Evolutionary conservation across 2,888 invertebrate genomes (phyloP), one percentile per base, ranked within the genome.

Genomic region (Keiferia lycopersicella): DNA sequence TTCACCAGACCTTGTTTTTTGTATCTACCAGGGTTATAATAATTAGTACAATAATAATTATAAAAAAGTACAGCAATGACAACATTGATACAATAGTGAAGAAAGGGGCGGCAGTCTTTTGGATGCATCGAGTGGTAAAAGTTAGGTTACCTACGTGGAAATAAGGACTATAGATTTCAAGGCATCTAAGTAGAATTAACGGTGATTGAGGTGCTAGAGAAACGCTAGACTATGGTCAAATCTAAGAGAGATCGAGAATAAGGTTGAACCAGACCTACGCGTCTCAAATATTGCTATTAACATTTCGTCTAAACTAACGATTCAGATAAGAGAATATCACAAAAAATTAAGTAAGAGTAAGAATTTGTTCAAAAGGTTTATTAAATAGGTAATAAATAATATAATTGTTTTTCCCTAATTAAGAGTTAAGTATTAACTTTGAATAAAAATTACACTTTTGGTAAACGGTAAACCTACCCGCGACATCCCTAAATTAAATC

Each of bases 71-170:
- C 69, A 69, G 81, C 77, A 82, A 79, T 80, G 80, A 88, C 86
- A 88, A 91, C 91, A 91, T 89, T 90, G 89, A 90, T 87, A 91
- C 91, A 91, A 90, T 91, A 91, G 91, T 91, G 87, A 89, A 88
- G 87, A 88, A 86, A 81, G 87, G 89, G 91, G 90, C 91, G 91
- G 91, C 87, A 90, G 87, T 84, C 80, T 78, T 81, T 86, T 82
- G 83, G 86, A 86, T 87, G 86, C 87, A 87, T 81, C 83, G 81
- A 81, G 79, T 81, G 79, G 76, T 81, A 81, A 75, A 70, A 79
- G 77, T 80, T 78, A 77, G 75, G 73, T 74, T 76, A 39, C 69
- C 72, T 74, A 72, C 70, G 68, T 71, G 71, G 68, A 69, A 72
- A 71, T 71, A 73, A 76, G 73, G 74, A 73, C 73, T 73, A 70